Conservation (phyloP, 2,113 vertebrate species). For the Agapornis roseicollis region DNA sequence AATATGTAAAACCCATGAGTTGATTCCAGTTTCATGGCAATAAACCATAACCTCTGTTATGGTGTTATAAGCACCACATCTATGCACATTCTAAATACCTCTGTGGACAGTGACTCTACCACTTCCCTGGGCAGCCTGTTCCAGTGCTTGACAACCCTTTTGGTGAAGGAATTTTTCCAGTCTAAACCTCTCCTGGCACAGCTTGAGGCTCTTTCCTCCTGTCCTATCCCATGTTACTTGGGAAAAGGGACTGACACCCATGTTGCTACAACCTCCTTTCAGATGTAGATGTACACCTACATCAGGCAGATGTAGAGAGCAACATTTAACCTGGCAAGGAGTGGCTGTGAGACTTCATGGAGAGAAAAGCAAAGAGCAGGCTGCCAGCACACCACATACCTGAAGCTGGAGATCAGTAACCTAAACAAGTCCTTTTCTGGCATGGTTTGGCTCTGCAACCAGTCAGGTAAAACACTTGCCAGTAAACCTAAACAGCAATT, state of each 20-base stretch:
- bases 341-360: background rate
- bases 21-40: background rate
- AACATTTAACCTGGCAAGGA: accelerated
- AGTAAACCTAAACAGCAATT: background rate
- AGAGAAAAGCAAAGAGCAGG: background rate
- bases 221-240: background rate
- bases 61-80: background rate
- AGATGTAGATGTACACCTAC: background rate
- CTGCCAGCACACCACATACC: background rate
- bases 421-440: background rate
- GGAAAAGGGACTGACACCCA: background rate
- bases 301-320: background rate
- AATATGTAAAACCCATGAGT: background rate
- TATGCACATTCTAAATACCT: background rate
- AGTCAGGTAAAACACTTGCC: background rate
- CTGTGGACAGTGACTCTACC: background rate
- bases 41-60: background rate
- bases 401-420: background rate
- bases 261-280: background rate
- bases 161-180: background rate
- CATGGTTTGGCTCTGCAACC: background rate
- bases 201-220: background rate
- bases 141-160: background rate
- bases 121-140: background rate
- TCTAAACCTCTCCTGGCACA: background rate